Percentiles rank a stretch among this genome's conserved stretches.
These are phyloP conservation scores for Drosophila athabasca DNA, from an alignment of 1,140 invertebrate genomes.

Conservation along the genomic window DNA sequence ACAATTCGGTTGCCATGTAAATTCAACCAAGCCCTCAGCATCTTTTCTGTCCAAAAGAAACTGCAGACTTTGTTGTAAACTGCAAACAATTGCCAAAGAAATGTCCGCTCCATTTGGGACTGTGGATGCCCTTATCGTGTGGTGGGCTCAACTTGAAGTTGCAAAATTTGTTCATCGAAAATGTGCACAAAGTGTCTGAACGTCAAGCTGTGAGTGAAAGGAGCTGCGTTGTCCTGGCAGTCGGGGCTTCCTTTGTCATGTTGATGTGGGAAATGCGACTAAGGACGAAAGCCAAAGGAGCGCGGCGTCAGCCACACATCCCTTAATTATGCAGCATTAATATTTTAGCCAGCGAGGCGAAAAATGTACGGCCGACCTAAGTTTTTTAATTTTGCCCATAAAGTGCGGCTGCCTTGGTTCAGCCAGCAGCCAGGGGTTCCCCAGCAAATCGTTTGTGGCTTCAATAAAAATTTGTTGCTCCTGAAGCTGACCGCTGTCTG, in stretches of 20 bases:
- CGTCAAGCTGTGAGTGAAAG: conserved; percentile 25
- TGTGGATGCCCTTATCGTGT: conserved; percentile 17
- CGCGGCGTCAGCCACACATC: conserved; percentile 18
- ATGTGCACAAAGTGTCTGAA: conserved; percentile 35
- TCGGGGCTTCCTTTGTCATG: conserved; percentile 41
- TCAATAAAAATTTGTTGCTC: conserved; percentile 41
- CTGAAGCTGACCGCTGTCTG: conserved; percentile 15
- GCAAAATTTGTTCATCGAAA: conserved; percentile 37
- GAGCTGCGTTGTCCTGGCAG: conserved; percentile 11
- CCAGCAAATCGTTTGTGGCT: conserved; percentile 45
- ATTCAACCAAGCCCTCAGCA: no score
- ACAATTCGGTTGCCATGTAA: no score
- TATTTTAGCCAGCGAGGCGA: conserved; percentile 65
- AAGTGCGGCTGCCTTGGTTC: conserved; percentile 9
- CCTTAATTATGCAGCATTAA: conserved; percentile 74
- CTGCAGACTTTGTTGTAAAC: no score
- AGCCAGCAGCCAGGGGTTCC: neutral
- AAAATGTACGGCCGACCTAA: conserved; percentile 55
- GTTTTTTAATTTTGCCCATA: conserved; percentile 58
- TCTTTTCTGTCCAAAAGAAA: no score
- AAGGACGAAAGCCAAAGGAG: conserved; percentile 26
- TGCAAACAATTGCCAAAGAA: no score
- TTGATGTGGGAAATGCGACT: conserved; percentile 15
- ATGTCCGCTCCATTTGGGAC: no score
- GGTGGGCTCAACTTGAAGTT: conserved; percentile 39